Percentiles rank a stretch among this genome's conserved stretches.
These are phyloP conservation scores for Andrena hattorfiana DNA, from an alignment of 2,888 invertebrate species.

Conservation along the genomic window DNA sequence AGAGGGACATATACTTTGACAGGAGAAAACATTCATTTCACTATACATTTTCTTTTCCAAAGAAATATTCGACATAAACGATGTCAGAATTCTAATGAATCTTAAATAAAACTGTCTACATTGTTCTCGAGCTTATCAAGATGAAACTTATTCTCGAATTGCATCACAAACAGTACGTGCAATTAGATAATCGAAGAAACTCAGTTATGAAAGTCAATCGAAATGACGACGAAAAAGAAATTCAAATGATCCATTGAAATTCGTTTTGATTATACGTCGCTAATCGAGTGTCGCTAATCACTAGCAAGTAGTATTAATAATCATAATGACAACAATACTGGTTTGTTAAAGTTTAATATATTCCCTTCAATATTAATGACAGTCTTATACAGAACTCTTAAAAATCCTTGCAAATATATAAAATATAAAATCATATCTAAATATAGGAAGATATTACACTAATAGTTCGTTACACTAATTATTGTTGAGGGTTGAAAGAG, in stretches of 20 bases:
- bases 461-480: too few relatives aligned
- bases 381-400: too few relatives aligned
- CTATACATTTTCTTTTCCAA: too few relatives aligned
- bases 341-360: neutral
- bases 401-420: neutral
- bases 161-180: constrained; percentile 11
- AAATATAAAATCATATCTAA: neutral
- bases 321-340: neutral
- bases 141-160: constrained; percentile 11
- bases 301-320: too few relatives aligned
- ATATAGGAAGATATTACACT: neutral
- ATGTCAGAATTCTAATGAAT: neutral
- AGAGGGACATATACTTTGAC: too few relatives aligned
- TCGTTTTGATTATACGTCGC: neutral
- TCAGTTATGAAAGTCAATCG: neutral
- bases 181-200: constrained; percentile 15
- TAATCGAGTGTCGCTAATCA: neutral
- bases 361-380: too few relatives aligned
- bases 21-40: too few relatives aligned
- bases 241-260: neutral
- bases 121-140: neutral
- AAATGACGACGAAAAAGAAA: neutral
- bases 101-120: neutral
- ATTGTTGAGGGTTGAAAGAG: neutral
- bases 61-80: too few relatives aligned